phyloP scores from a whole-genome alignment of 2,113 vertebrate genomes.

The Melanocharis versteri region DNA sequence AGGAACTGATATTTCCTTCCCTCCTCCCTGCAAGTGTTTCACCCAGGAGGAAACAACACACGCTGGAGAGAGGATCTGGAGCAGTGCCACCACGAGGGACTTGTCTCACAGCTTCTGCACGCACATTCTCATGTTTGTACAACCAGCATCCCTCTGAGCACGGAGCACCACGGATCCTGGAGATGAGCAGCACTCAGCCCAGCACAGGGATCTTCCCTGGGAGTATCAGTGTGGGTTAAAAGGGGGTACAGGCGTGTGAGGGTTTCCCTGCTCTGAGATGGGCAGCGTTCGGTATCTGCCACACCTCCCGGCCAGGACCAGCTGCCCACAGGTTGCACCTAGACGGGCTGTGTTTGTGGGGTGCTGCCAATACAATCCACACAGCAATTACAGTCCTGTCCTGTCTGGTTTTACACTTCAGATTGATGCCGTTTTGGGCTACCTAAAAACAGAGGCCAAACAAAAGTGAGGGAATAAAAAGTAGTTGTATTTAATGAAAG shows the following conservation, averaged over 20 bases:
- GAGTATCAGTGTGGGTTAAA: neutral
- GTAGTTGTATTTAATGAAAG: too few species aligned
- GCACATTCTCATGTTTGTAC: rapidly evolving
- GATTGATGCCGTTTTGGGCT: too few species aligned
- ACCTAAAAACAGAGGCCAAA: too few species aligned
- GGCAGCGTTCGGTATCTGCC: rapidly evolving
- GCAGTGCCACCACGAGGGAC: neutral
- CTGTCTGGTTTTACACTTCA: neutral
- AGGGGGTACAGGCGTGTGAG: rapidly evolving
- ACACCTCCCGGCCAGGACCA: neutral
- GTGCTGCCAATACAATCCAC: neutral
- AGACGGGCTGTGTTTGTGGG: neutral
- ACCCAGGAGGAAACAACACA: neutral
- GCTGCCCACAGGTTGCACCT: neutral
- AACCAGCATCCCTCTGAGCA: neutral
- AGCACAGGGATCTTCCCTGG: neutral
- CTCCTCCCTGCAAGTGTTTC: neutral
- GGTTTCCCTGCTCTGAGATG: rapidly evolving
- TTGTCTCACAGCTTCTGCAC: rapidly evolving
- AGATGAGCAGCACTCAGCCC: neutral
- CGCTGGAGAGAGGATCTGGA: rapidly evolving
- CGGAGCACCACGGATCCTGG: neutral
- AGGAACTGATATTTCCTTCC: neutral
- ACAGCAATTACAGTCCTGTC: neutral
- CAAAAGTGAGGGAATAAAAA: too few species aligned